Evolutionary conservation across 2,113 vertebrate species (phyloP).

Genomic region (Oncorhynchus nerka): DNA sequence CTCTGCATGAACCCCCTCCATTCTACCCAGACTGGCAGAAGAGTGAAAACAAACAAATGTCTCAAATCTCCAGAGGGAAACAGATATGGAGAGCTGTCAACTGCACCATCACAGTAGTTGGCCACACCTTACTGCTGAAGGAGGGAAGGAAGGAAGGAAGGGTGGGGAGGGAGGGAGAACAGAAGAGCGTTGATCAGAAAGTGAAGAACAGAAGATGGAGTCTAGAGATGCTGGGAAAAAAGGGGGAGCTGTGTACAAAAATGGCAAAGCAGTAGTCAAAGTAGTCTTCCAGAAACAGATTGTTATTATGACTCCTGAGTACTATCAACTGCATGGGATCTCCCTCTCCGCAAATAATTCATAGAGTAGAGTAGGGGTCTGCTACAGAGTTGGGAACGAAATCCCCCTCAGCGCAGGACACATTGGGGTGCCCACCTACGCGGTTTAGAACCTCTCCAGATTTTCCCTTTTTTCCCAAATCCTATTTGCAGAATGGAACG

Average conservation of each 20-base stretch:
- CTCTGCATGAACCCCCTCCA: background rate
- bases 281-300: conserved; percentile 44
- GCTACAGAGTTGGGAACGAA: conserved; percentile 28
- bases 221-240: conserved; percentile 9
- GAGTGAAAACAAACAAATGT: conserved; percentile 13
- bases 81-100: conserved; percentile 2
- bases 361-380: background rate
- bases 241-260: conserved; percentile 36
- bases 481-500: background rate
- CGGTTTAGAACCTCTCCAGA: background rate
- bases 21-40: background rate
- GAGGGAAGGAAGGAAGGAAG: conserved; percentile 17
- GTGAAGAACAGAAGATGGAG: background rate
- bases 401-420: conserved; percentile 14
- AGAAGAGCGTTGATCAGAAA: background rate
- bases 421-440: background rate
- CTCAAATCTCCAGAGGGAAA: conserved; percentile 14
- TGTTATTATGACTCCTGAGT: conserved; percentile 32
- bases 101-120: conserved; percentile 28
- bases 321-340: conserved; percentile 17
- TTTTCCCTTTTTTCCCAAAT: background rate
- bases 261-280: conserved; percentile 21
- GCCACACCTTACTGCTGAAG: conserved; percentile 29
- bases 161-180: conserved; percentile 1
- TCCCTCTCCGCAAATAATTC: conserved; percentile 9